These are phyloP conservation scores for Mantis religiosa DNA, from an alignment of 2,888 invertebrate genomes.

Conservation along the genomic window DNA sequence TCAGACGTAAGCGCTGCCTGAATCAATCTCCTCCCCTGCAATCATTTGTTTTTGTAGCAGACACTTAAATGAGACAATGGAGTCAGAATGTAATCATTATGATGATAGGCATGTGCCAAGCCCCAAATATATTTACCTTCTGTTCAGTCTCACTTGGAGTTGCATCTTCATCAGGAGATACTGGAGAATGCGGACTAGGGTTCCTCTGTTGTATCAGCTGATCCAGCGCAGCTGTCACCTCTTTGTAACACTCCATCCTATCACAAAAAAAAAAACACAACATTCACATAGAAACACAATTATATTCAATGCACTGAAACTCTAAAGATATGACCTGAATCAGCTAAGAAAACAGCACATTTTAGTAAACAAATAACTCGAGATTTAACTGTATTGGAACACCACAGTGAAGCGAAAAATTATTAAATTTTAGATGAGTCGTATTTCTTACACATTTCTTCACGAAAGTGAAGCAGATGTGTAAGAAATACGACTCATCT, in stretches of 20 bases:
- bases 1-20: constrained; percentile 47
- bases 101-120: no score
- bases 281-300: background rate
- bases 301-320: background rate
- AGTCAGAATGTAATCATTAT: no score
- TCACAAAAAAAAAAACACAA: background rate
- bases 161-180: background rate
- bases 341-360: no score
- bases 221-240: constrained; percentile 75
- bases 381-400: no score
- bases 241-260: constrained; percentile 86
- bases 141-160: constrained; percentile 48
- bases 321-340: no score
- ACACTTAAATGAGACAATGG: no score
- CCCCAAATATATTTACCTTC: constrained; percentile 39
- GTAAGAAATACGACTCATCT: no score
- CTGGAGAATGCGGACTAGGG: constrained; percentile 46
- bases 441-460: no score
- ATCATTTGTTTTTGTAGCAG: constrained; percentile 24
- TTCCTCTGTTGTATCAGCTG: constrained; percentile 59
- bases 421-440: no score
- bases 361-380: no score
- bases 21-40: constrained; percentile 52
- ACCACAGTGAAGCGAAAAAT: no score
- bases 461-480: no score